Conservation (phyloP, 2,113 vertebrate species). For the Puntigrus tetrazona region DNA sequence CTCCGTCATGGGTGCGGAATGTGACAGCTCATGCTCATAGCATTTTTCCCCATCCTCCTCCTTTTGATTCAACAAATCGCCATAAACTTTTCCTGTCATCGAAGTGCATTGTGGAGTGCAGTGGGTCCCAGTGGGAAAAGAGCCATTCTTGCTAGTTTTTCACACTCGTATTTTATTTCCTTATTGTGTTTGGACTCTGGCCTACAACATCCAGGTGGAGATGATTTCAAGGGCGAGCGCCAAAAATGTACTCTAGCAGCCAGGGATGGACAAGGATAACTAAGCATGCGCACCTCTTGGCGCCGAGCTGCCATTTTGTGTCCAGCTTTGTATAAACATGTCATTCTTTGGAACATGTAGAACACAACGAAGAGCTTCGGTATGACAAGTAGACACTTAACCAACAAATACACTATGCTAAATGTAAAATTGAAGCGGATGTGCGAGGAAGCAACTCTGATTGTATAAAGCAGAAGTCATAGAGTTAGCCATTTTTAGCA, state of each 20-base stretch:
- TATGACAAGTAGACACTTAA: neutral
- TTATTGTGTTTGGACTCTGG: conserved; percentile 59
- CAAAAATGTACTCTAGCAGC: conserved; percentile 51
- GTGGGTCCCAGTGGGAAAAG: conserved; percentile 34
- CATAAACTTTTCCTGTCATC: conserved; percentile 58
- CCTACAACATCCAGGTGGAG: conserved; percentile 63
- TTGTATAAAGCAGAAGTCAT: neutral
- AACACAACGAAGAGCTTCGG: neutral
- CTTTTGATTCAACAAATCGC: conserved; percentile 55
- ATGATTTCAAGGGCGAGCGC: conserved; percentile 57
- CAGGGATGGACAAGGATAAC: conserved; percentile 56
- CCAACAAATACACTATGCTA: neutral
- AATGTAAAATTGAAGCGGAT: neutral
- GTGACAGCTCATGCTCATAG: conserved; percentile 54
- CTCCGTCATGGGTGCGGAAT: conserved; percentile 61
- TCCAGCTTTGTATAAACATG: conserved; percentile 47
- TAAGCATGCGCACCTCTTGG: conserved; percentile 50
- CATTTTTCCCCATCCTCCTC: conserved; percentile 52
- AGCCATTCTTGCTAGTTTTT: conserved; percentile 55
- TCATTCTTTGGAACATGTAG: conserved; percentile 34
- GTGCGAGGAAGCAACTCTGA: neutral
- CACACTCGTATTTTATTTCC: conserved; percentile 60
- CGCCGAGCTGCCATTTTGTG: conserved; percentile 44
- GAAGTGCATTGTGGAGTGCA: conserved; percentile 51
- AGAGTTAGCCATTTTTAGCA: conserved; percentile 19